Evolutionary conservation across 53 echinoderm and acorn worm genomes (phyloP), one percentile per base, ranked within the genome.

Genomic region (Luidia sarsii): DNA sequence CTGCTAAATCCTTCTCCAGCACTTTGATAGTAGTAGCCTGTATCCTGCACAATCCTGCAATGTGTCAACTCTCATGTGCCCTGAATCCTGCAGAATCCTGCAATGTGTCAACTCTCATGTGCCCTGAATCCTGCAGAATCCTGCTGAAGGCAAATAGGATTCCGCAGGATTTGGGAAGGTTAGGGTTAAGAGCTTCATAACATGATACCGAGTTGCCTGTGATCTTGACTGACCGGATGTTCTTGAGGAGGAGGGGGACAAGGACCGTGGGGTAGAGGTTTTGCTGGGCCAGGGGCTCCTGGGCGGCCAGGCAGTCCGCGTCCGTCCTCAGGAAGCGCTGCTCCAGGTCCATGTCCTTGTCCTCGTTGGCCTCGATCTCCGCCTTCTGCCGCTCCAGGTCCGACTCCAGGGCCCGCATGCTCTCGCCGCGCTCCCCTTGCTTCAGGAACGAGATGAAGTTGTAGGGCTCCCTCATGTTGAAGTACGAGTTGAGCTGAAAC

Each of bases 401-500:
- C 27, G 38, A 38, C 80, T 93, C 90, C 9, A 93, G 75, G 25
- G 65, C 48, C 21, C 52, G 62, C 10, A 90, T 85, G 50, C 82
- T 88, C 33, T 88, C 50, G 36, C 93, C 71, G 28, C 90, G 65
- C 48, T 67, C 49, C 62, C 88, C 96, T 88, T 96, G 96, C 59
- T 85, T 67, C 2, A 96, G 67, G 67, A 96, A 82, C 0, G 92
- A 88, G 39, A 96, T 82, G 31, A 96, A 60, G 79, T 90, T 89
- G 79, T 93, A 91, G 0, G 96, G 93, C 75, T 96, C 92, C 35
- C 79, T 85, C 66, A 96, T 82, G 71, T 93, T 93, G 89, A 90
- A 96, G 10, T 86, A 88, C 8, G 96, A 96, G 73, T 96, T 91
- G 24, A 96, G 75, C 96, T 96, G 71, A n/a, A n/a, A n/a, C n/a